Base-by-base conservation (phyloP, 2,888 invertebrate species). In the Hydropsyche betteni region DNA sequence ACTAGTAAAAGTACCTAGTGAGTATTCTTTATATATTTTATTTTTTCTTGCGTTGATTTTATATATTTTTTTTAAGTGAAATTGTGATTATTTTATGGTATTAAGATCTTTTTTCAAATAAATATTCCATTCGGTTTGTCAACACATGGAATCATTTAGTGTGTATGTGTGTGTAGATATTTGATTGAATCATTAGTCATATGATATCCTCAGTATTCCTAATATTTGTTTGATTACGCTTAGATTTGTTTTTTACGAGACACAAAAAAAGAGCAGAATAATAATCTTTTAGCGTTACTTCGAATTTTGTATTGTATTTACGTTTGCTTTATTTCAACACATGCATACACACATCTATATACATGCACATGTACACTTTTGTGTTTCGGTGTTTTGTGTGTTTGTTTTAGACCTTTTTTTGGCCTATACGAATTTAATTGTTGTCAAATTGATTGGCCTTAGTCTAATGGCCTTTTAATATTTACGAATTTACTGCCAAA, bases 401-500 rank as follows among this genome's bases (percentile, higher is more conserved):
- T 55, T 55, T 64, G 5, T 64, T 34, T 34, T 8, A 34, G 58
- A 72, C 58, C 72, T n/a, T n/a, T 72, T 72, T 52, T 78, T 74
- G 79, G 79, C 79, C 79, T 79, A 79, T 76, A 52, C 69, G 52
- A 74, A 74, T 36, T 75, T 75, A 76, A 68, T 74, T 76, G 76
- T 76, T 78, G 77, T 79, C 70, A 74, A 76, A 78, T 78, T 78
- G 75, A 77, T 79, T 76, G 79, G 79, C 79, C 79, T 80, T 80
- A 80, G 76, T 73, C 72, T 77, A 68, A 79, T 79, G 79, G 79
- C 79, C 77, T 79, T 78, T 79, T 77, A 74, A 79, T 74, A 75
- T 74, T 78, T 80, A 80, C 77, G 79, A 79, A 79, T 80, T 79
- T 79, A 77, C 75, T 75, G 78, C 79, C 78, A 79, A 78, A 78